These are phyloP conservation scores for Catotricha subobsoleta DNA, from an alignment of 2,888 invertebrate species.

Conservation along the genomic window DNA sequence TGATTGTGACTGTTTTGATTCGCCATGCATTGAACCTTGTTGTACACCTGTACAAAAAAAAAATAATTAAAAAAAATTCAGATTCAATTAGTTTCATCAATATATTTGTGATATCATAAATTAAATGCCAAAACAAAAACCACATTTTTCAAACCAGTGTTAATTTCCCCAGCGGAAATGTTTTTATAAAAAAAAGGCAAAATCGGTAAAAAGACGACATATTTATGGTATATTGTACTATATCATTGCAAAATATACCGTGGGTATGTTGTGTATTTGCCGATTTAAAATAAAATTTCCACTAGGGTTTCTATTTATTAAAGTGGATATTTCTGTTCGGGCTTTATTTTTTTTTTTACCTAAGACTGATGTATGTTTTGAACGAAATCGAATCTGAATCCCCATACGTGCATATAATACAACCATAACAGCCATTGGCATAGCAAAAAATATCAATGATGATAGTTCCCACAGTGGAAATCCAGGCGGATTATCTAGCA, in stretches of 20 bases:
- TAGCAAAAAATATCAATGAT: constrained; percentile 63
- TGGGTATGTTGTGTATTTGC: no score
- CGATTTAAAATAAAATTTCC: background rate
- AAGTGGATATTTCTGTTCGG: background rate
- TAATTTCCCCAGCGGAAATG: no score
- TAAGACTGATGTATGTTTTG: constrained; percentile 30
- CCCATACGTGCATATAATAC: constrained; percentile 56
- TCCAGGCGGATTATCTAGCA: constrained; percentile 36
- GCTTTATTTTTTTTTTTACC: constrained; percentile 15
- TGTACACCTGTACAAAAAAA: constrained; percentile 22
- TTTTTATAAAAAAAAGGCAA: no score
- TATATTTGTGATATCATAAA: no score
- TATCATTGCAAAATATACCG: no score
- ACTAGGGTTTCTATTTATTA: background rate
- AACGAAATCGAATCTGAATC: constrained; percentile 38
- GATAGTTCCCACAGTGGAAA: constrained; percentile 51
- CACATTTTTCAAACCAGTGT: no score
- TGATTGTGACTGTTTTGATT: constrained; percentile 45
- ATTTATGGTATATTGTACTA: no score
- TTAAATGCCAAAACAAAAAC: no score
- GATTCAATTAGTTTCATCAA: no score
- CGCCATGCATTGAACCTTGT: constrained; percentile 49
- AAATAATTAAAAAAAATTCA: no score
- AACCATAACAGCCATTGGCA: constrained; percentile 53
- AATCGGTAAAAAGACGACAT: no score